phyloP scores from a whole-genome alignment of 2,113 vertebrate species.

The Cebidichthys violaceus region DNA sequence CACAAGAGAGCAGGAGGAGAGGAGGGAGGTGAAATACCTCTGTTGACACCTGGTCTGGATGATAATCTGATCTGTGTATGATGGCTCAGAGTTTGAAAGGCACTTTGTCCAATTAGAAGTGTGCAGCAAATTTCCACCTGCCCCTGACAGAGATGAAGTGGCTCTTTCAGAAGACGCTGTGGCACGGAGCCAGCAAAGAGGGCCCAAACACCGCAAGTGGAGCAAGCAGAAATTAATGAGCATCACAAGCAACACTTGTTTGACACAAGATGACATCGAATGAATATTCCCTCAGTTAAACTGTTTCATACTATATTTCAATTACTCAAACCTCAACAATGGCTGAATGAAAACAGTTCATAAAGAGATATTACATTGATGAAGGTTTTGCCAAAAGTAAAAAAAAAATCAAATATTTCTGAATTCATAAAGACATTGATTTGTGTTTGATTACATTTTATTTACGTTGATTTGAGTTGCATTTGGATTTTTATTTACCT shows the following conservation, averaged over 20 bases:
- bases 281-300: slow-evolving; percentile 85
- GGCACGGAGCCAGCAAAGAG: slow-evolving; percentile 86
- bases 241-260: slow-evolving; percentile 89
- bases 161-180: slow-evolving; percentile 89
- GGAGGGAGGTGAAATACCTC: slow-evolving; percentile 52
- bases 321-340: slow-evolving; percentile 54
- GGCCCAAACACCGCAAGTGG: slow-evolving; percentile 85
- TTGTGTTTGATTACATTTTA: slow-evolving; percentile 13
- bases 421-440: background rate
- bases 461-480: background rate
- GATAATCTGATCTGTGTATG: slow-evolving; percentile 85
- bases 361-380: background rate
- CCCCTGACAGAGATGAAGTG: slow-evolving; percentile 94
- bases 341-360: slow-evolving; percentile 1
- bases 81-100: slow-evolving; percentile 88
- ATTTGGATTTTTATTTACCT: slow-evolving; percentile 27
- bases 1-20: slow-evolving; percentile 22
- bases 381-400: background rate
- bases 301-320: slow-evolving; percentile 73
- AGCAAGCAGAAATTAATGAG: slow-evolving; percentile 95
- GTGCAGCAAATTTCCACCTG: slow-evolving; percentile 91
- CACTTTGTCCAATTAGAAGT: slow-evolving; percentile 96
- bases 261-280: slow-evolving; percentile 89
- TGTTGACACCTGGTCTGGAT: slow-evolving; percentile 77
- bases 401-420: background rate